Evolutionary conservation across 2,888 invertebrate species (phyloP).

Genomic region (Atherix ibis): DNA sequence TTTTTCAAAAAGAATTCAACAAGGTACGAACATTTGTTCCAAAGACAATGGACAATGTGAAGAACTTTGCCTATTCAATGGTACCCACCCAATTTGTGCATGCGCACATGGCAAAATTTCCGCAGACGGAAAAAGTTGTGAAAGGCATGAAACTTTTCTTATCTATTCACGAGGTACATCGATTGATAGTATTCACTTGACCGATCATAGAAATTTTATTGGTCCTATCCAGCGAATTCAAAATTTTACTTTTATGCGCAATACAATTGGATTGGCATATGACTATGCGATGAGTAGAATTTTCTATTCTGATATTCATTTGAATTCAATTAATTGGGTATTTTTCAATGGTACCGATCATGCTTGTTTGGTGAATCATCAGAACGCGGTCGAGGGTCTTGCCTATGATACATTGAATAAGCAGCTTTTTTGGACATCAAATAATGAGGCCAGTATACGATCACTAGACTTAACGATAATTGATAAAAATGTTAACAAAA

Average conservation of each 20-base stretch:
- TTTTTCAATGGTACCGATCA: constrained; percentile 65
- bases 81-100: constrained; percentile 50
- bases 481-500: constrained; percentile 19
- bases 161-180: constrained; percentile 68
- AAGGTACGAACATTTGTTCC: constrained; percentile 47
- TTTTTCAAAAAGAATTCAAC: constrained; percentile 38
- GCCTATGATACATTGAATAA: constrained; percentile 54
- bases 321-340: constrained; percentile 68
- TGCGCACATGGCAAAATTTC: constrained; percentile 70
- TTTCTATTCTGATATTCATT: constrained; percentile 81
- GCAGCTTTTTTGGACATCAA: constrained; percentile 74
- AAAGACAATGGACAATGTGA: constrained; percentile 54
- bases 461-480: constrained; percentile 20
- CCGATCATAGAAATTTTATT: constrained; percentile 54
- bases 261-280: constrained; percentile 72
- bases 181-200: constrained; percentile 67
- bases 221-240: constrained; percentile 61
- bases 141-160: constrained; percentile 62
- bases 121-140: constrained; percentile 48
- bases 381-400: constrained; percentile 77
- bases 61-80: constrained; percentile 63
- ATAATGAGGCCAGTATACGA: constrained; percentile 55
- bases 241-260: constrained; percentile 57
- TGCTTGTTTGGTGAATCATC: constrained; percentile 50
- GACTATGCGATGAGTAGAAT: constrained; percentile 52